phyloP scores from a whole-genome alignment of 2,797 vertebrate species.

The Margarornis squamiger region DNA sequence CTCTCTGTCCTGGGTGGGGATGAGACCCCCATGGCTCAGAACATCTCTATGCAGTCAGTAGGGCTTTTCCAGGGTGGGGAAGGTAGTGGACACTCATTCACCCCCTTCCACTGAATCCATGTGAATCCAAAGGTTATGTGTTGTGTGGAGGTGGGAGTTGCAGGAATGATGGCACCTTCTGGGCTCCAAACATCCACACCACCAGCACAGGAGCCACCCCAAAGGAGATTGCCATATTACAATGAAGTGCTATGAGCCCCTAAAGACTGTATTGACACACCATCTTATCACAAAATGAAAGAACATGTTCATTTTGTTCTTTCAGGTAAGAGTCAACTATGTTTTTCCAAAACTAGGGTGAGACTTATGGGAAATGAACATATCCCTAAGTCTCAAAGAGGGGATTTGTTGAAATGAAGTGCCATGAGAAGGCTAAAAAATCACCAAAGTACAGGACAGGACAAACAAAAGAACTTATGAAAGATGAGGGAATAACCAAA shows the following conservation, averaged over 20 bases:
- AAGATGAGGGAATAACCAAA: neutral
- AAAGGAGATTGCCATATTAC: neutral
- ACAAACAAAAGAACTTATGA: neutral
- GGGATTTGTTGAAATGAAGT: neutral
- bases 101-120: neutral
- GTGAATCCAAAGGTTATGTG: neutral
- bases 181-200: neutral
- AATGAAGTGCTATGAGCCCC: neutral
- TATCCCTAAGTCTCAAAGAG: neutral
- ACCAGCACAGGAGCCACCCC: neutral
- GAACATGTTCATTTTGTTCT: neutral
- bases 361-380: neutral
- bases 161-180: neutral
- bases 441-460: neutral
- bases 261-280: fast-evolving
- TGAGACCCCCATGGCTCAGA: fast-evolving
- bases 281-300: neutral
- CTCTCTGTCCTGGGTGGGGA: neutral
- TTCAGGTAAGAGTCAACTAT: neutral
- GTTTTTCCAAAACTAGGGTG: neutral
- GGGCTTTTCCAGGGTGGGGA: neutral
- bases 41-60: neutral
- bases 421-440: neutral
- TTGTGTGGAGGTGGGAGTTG: neutral
- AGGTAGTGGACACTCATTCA: neutral